phyloP scores from a whole-genome alignment of 2,113 vertebrate species.

The Nettapus auritus region DNA sequence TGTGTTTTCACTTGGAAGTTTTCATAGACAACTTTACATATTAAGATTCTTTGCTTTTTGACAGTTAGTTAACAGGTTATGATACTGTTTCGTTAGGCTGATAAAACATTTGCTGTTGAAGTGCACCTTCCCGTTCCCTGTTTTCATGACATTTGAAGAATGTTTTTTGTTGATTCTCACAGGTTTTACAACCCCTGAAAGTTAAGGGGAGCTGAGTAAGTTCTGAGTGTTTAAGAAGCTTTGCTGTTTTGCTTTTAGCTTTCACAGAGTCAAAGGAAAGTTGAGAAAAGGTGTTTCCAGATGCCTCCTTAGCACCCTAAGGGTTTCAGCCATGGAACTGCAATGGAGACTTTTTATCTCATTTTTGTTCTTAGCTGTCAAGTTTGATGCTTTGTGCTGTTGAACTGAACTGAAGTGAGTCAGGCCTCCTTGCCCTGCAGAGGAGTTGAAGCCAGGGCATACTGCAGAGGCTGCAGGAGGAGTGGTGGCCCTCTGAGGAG shows the following conservation, averaged over 20 bases:
- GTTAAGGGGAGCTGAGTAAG: background rate
- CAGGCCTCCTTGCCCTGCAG: background rate
- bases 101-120: background rate
- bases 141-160: background rate
- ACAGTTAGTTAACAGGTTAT: background rate
- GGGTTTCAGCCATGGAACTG: background rate
- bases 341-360: background rate
- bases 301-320: accelerated
- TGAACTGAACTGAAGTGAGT: background rate
- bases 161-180: background rate
- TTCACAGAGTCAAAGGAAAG: background rate
- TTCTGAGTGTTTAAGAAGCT: background rate
- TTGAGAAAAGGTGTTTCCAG: background rate
- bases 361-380: background rate
- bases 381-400: background rate
- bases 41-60: background rate
- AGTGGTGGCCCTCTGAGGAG: background rate
- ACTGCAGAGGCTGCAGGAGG: background rate
- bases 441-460: background rate
- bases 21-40: background rate
- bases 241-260: background rate
- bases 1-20: background rate
- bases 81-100: background rate
- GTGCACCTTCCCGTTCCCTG: background rate
- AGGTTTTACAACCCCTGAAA: background rate